phyloP scores from a whole-genome alignment of 2,113 vertebrate species.

The Triplophysa siluroides region DNA sequence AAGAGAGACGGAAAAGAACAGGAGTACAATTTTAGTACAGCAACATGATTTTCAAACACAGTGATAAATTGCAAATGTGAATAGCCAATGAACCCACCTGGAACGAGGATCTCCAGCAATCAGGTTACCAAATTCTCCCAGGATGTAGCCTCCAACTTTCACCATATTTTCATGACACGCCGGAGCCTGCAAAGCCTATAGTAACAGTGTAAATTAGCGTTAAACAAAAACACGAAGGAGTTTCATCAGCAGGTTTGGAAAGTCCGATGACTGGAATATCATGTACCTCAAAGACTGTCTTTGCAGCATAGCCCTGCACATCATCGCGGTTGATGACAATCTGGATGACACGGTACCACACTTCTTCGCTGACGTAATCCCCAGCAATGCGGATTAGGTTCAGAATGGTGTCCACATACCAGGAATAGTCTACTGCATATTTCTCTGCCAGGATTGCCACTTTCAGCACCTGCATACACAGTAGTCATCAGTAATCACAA shows the following conservation, averaged over 20 bases:
- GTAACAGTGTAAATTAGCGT: neutral
- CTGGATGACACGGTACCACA: conserved; percentile 94
- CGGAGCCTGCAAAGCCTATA: conserved; percentile 87
- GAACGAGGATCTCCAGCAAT: conserved; percentile 92
- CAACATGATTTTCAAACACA: neutral
- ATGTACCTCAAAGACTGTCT: conserved; percentile 90
- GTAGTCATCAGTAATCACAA: neutral
- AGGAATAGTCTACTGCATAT: conserved; percentile 91
- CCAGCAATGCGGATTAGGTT: conserved; percentile 93
- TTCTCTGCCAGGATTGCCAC: conserved; percentile 92
- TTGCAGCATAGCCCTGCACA: conserved; percentile 91
- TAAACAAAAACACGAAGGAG: too few species aligned
- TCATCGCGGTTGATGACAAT: conserved; percentile 93
- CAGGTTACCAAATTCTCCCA: conserved; percentile 92
- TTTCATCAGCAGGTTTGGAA: too few species aligned
- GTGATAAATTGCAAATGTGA: neutral
- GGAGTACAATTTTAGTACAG: neutral
- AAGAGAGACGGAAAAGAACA: neutral
- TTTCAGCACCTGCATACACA: conserved; percentile 81
- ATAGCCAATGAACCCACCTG: conserved; percentile 70
- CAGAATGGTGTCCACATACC: conserved; percentile 94
- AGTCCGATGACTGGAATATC: neutral
- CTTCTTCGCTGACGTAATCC: conserved; percentile 92
- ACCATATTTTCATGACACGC: conserved; percentile 97
- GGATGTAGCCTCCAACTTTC: conserved; percentile 91